Conservation (phyloP, 2,113 vertebrate genomes). For the Mohoua ochrocephala region DNA sequence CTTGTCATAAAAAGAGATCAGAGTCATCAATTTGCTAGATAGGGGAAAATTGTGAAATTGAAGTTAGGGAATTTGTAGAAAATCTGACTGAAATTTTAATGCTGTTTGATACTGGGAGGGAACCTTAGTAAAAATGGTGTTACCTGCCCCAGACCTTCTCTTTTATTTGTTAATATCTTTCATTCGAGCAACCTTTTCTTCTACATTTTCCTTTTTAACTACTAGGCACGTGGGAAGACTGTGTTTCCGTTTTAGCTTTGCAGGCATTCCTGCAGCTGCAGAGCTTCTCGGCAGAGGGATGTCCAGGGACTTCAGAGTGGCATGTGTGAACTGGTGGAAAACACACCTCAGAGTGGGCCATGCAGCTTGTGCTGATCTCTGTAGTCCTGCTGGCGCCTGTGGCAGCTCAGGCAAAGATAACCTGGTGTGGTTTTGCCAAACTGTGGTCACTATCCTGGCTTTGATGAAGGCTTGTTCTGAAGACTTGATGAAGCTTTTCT, state of each 20-base stretch:
- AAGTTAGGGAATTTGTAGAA: not conserved
- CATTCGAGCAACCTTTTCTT: not conserved
- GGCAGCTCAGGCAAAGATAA: not conserved
- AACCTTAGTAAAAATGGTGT: not conserved
- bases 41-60: not conserved
- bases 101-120: not conserved
- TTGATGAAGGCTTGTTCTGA: not conserved
- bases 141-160: not conserved
- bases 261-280: accelerated
- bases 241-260: not conserved
- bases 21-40: not conserved
- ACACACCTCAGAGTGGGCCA: not conserved
- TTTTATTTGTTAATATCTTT: not conserved
- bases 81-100: not conserved
- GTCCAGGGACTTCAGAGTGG: not conserved
- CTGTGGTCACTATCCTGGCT: accelerated
- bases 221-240: not conserved
- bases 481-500: accelerated
- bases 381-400: not conserved
- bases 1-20: not conserved
- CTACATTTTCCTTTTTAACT: not conserved
- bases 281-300: not conserved
- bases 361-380: not conserved
- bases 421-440: not conserved
- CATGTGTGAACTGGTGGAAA: not conserved